phyloP scores from a whole-genome alignment of 2,113 vertebrate genomes.

The Oryzias javanicus region DNA sequence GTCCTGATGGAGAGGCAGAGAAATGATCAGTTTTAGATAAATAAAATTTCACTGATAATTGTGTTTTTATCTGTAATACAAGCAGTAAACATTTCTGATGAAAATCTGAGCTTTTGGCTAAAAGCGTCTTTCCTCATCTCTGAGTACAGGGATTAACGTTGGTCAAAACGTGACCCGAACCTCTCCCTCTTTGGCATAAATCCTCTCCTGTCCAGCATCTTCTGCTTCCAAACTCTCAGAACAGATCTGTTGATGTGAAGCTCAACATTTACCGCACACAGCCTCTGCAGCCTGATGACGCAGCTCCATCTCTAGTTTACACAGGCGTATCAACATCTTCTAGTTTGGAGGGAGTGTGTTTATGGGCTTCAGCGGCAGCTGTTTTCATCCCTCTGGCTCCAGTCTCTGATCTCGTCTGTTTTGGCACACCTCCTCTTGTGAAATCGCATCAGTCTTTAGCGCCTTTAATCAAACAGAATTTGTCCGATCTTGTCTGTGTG shows the following conservation, averaged over 20 bases:
- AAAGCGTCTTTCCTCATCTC: conserved; percentile 55
- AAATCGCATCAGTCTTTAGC: conserved; percentile 44
- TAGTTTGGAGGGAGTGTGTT: conserved; percentile 42
- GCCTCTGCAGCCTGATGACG: conserved; percentile 31
- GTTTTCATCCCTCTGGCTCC: conserved; percentile 31
- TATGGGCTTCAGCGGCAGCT: conserved; percentile 41
- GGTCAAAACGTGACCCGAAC: conserved; percentile 39
- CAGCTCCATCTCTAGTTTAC: conserved; percentile 27
- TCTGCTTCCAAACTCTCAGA: conserved; percentile 25
- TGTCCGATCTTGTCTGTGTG: conserved; percentile 51
- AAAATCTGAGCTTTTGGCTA: conserved; percentile 57
- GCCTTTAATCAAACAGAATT: conserved; percentile 57
- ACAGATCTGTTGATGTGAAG: conserved; percentile 2
- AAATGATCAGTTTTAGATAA: neutral
- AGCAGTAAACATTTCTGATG: conserved; percentile 48
- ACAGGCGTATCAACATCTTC: conserved; percentile 41
- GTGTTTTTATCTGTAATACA: no score
- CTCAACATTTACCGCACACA: conserved; percentile 9
- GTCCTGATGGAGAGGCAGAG: conserved; percentile 69
- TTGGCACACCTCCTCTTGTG: conserved; percentile 34
- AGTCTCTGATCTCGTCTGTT: conserved; percentile 8
- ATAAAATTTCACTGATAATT: neutral
- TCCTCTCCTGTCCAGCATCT: conserved; percentile 18
- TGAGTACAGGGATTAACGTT: conserved; percentile 54
- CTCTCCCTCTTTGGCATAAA: conserved; percentile 35